Conservation (phyloP, 2,888 invertebrate genomes). For the Hydraecia micacea region DNA sequence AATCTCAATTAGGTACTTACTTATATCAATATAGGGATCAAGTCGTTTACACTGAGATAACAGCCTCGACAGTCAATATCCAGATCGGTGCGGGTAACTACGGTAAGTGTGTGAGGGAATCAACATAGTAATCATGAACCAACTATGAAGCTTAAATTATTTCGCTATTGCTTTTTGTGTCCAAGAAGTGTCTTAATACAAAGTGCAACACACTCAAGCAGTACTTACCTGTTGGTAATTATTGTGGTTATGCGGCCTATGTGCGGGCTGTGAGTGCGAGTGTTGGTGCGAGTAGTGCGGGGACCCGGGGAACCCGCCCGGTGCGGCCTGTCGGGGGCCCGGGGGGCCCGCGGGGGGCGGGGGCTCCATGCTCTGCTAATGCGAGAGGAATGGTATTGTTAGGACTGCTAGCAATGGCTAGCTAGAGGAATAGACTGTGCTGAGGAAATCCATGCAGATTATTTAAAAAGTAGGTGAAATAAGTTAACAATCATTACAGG, state of each 20-base stretch:
- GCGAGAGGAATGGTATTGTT: neutral
- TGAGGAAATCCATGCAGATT: neutral
- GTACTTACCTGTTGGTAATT: slow-evolving; percentile 75
- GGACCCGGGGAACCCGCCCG: slow-evolving; percentile 61
- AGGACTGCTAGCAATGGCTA: neutral
- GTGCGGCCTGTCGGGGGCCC: slow-evolving; percentile 49
- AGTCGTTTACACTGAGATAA: neutral
- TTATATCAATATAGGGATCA: neutral
- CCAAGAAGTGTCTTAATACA: neutral
- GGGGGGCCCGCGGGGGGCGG: slow-evolving; percentile 38
- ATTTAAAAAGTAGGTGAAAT: neutral
- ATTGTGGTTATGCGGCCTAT: slow-evolving; percentile 73
- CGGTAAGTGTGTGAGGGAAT: neutral
- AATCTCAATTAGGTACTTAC: no score
- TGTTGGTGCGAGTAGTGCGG: slow-evolving; percentile 86
- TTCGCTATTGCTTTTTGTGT: neutral
- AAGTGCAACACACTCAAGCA: slow-evolving; percentile 8
- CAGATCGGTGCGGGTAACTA: neutral
- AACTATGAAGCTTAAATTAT: neutral
- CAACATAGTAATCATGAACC: neutral
- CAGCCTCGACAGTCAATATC: neutral
- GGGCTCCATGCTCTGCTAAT: slow-evolving; percentile 76
- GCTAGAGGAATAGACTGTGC: neutral
- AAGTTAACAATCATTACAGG: neutral
- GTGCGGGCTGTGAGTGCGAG: slow-evolving; percentile 84